Conservation (phyloP, 1,140 invertebrate species). For the Vanessa atalanta region DNA sequence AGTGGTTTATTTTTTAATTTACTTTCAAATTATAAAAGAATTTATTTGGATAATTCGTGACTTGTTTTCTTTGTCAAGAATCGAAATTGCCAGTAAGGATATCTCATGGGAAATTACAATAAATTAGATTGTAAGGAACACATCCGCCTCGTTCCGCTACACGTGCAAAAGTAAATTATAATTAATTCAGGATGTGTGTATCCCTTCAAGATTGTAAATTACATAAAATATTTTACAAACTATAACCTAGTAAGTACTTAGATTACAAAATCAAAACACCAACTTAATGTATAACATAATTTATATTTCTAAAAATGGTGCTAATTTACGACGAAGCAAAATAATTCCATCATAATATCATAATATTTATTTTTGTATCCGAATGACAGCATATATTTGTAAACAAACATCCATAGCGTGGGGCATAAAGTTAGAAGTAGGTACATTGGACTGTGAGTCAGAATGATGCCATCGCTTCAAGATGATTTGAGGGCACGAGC, state of each 20-base stretch:
- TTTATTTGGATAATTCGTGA: slow-evolving; percentile 4
- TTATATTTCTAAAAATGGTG: too few species aligned
- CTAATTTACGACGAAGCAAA: not conserved
- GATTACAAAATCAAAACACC: too few species aligned
- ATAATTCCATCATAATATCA: not conserved
- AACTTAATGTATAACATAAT: too few species aligned
- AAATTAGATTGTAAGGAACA: slow-evolving; percentile 49
- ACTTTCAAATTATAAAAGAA: slow-evolving; percentile 12
- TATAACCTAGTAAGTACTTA: too few species aligned
- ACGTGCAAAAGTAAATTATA: slow-evolving; percentile 33
- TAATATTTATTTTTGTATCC: not conserved
- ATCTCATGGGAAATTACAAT: slow-evolving; percentile 72
- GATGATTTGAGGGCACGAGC: slow-evolving; percentile 39
- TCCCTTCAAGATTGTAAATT: not conserved
- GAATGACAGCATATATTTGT: slow-evolving; percentile 47
- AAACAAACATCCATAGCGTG: slow-evolving; percentile 52
- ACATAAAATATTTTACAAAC: too few species aligned
- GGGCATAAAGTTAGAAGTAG: slow-evolving; percentile 33
- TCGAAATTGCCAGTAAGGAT: slow-evolving; percentile 62
- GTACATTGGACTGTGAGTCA: slow-evolving; percentile 56
- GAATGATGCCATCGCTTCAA: slow-evolving; percentile 55
- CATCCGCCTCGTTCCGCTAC: slow-evolving; percentile 21
- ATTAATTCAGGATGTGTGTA: slow-evolving; percentile 22
- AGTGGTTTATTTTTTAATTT: slow-evolving; percentile 3
- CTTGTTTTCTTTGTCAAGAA: slow-evolving; percentile 40